phyloP scores from a whole-genome alignment of 2,113 vertebrate species.

The Halcyon senegalensis region DNA sequence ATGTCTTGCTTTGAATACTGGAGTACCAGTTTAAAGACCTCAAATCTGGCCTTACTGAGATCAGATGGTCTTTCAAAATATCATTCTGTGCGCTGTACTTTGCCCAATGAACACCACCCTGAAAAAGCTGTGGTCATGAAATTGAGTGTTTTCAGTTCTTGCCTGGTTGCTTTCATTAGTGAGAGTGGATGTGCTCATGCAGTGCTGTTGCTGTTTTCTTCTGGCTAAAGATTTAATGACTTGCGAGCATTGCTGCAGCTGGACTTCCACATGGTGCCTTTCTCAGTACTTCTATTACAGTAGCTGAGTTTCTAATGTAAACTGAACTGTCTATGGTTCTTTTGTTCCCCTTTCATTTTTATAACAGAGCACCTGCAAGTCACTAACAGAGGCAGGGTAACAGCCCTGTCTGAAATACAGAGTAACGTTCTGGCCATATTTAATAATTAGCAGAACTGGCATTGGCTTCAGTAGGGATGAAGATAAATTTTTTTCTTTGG shows the following conservation, averaged over 20 bases:
- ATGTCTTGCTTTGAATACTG: not conserved
- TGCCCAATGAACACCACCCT: not conserved
- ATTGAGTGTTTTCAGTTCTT: not conserved
- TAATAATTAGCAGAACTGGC: not conserved
- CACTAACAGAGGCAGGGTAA: not conserved
- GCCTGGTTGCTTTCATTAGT: constrained; percentile 40
- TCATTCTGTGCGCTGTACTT: not conserved
- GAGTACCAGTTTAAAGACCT: not conserved
- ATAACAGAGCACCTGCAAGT: constrained; percentile 3
- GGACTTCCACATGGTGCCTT: not conserved
- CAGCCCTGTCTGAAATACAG: not conserved
- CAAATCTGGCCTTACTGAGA: not conserved
- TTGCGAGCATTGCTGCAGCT: not conserved
- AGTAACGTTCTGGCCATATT: not conserved
- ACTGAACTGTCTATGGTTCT: not conserved
- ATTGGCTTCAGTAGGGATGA: not conserved
- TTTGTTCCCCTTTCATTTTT: not conserved
- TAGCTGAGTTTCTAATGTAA: not conserved
- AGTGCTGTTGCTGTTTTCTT: not conserved
- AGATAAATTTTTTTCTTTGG: not conserved
- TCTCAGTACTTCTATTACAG: not conserved
- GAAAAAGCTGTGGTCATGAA: not conserved
- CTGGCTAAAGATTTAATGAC: not conserved
- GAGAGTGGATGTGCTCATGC: not conserved
- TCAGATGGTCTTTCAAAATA: not conserved